Evolutionary conservation across 2,888 invertebrate genomes (phyloP), one percentile per base, ranked within the genome.

Genomic region (Tillus elongatus): DNA sequence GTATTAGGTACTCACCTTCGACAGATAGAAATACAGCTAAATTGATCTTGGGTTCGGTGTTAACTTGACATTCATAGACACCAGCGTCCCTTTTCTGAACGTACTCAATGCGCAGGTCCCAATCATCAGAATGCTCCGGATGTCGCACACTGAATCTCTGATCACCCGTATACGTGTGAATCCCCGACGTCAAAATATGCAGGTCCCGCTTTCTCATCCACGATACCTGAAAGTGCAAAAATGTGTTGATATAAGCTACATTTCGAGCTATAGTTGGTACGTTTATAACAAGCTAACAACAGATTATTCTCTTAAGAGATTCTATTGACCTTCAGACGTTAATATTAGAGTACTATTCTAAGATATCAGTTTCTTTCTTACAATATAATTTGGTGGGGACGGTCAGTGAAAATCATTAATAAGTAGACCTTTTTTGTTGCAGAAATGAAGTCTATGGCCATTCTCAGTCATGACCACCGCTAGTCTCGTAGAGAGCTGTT

Each of bases 21-120:
- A 89, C 83, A 55, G 75, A 77, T 40, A 89, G 72, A 57, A 75
- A 66, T 55, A 88, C 77, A 30, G 87, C 87, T 73, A 87, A 76
- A 66, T 86, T 88, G 63, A 88, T 82, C 66, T 88, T 89, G 12
- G 88, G 88, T 61, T 89, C 88, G 1, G 87, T 89, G 67, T 89
- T 89, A 51, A 89, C 84, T 72, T 88, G 88, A 56, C 87, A 88
- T 66, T 88, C 87, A 69, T 88, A 88, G 42, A 86, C 79, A 4
- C 87, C 88, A 2, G 81, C 86, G 61, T 89, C 88, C 13, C 87
- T 66, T 32, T 80, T 77, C 67, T 89, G 88, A 10, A 87, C 86
- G 63, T 81, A 88, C 58, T 82, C 82, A 46, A 90, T 79, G 64
- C 78, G 78, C 47, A 90, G 72, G 63, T 85, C 83, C 88, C 88